Percentiles rank a stretch among this genome's conserved stretches.
Conservation (phyloP, 2,888 invertebrate genomes). For the Diarsia brunnea region DNA sequence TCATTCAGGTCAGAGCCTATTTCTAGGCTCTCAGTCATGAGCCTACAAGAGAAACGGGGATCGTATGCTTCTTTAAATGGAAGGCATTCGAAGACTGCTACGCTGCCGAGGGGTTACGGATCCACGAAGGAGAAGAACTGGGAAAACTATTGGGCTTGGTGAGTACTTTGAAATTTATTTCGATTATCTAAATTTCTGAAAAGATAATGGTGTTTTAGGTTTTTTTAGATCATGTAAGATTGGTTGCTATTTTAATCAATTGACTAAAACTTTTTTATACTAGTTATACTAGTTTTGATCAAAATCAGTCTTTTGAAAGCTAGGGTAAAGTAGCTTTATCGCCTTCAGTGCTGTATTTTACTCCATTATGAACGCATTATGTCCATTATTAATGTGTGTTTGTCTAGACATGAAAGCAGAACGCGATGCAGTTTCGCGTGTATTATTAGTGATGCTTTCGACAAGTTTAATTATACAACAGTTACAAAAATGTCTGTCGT, state of each 20-base stretch:
- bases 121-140: conserved; percentile 85
- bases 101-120: conserved; percentile 85
- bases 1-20: conserved; percentile 85
- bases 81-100: conserved; percentile 79
- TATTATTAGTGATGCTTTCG: not conserved
- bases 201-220: not conserved
- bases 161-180: conserved; percentile 71
- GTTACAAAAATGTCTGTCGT: not conserved
- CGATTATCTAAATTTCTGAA: not conserved
- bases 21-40: conserved; percentile 80
- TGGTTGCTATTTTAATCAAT: not conserved
- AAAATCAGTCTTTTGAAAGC: not conserved
- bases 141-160: conserved; percentile 89
- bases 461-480: not conserved
- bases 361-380: too few relatives aligned
- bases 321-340: not conserved
- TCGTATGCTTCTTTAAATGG: conserved; percentile 79
- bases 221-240: not conserved
- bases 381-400: not conserved
- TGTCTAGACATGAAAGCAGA: conserved; percentile 29
- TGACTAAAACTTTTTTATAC: not conserved
- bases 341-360: not conserved
- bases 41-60: conserved; percentile 82
- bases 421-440: not conserved
- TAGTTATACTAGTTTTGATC: not conserved